Evolutionary conservation across 2,888 invertebrate species (phyloP).

Genomic region (Anthrax anthrax): DNA sequence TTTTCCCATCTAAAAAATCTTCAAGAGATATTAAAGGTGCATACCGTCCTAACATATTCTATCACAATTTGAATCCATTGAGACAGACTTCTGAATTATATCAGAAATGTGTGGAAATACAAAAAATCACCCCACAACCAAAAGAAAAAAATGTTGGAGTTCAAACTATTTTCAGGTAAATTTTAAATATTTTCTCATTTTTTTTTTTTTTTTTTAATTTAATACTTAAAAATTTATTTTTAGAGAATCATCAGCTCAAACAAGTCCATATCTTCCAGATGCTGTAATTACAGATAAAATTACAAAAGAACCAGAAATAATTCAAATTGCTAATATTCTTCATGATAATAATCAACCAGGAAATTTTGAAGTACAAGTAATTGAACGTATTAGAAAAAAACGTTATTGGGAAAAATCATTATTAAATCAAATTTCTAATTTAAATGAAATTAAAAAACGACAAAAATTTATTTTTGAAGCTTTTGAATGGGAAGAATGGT

Average conservation of each 20-base stretch:
- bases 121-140: background rate
- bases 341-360: slow-evolving; percentile 24
- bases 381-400: slow-evolving; percentile 53
- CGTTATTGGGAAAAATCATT: slow-evolving; percentile 47
- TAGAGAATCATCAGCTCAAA: slow-evolving; percentile 32
- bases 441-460: slow-evolving; percentile 43
- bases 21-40: slow-evolving; percentile 16
- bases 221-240: no score
- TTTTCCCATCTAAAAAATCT: no score
- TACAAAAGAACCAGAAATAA: slow-evolving; percentile 22
- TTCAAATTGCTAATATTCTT: slow-evolving; percentile 22
- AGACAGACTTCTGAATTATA: background rate
- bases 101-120: background rate
- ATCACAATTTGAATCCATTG: background rate
- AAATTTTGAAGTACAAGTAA: slow-evolving; percentile 37
- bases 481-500: slow-evolving; percentile 74
- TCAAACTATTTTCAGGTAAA: slow-evolving; percentile 10
- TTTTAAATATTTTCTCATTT: background rate
- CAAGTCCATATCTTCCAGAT: slow-evolving; percentile 26
- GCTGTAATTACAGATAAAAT: slow-evolving; percentile 15
- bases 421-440: slow-evolving; percentile 38
- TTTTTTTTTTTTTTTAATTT: no score
- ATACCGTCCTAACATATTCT: slow-evolving; percentile 21
- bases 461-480: slow-evolving; percentile 55
- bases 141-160: slow-evolving; percentile 8